Evolutionary conservation across 2,888 invertebrate species (phyloP).

Genomic region (Pocota personata): DNA sequence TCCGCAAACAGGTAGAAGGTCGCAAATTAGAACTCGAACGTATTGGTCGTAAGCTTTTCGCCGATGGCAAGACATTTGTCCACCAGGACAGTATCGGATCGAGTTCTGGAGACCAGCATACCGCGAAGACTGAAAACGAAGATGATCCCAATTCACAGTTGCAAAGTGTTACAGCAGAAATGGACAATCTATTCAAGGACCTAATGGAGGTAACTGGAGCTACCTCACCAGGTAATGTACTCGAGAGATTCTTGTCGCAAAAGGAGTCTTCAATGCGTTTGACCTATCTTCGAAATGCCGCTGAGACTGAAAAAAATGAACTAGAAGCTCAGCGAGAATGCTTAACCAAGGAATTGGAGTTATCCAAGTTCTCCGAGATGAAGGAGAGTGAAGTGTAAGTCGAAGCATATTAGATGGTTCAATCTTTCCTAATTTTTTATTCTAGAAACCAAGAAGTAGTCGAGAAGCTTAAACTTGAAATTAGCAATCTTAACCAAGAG

Average conservation of each 20-base stretch:
- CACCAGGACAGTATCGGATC: slow-evolving; percentile 86
- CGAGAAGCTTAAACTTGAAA: slow-evolving; percentile 86
- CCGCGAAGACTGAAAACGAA: slow-evolving; percentile 81
- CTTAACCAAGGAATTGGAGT: slow-evolving; percentile 88
- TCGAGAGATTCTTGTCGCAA: slow-evolving; percentile 89
- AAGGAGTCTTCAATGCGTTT: slow-evolving; percentile 89
- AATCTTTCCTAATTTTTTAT: background rate
- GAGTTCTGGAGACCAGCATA: slow-evolving; percentile 81
- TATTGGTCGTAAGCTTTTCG: slow-evolving; percentile 90
- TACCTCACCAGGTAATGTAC: slow-evolving; percentile 89
- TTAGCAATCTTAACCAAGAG: slow-evolving; percentile 83
- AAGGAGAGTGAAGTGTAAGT: slow-evolving; percentile 91
- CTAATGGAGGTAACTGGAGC: slow-evolving; percentile 91
- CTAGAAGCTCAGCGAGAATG: slow-evolving; percentile 87
- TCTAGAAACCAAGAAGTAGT: slow-evolving; percentile 89
- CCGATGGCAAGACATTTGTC: slow-evolving; percentile 84
- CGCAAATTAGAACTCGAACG: slow-evolving; percentile 89
- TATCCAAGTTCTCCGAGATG: slow-evolving; percentile 90
- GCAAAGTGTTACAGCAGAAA: slow-evolving; percentile 80
- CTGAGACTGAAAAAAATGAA: slow-evolving; percentile 89
- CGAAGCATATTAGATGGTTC: background rate
- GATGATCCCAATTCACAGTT: slow-evolving; percentile 80
- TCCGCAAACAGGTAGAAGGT: slow-evolving; percentile 88
- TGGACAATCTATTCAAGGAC: slow-evolving; percentile 88
- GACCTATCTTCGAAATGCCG: slow-evolving; percentile 87